Conservation (phyloP, 2,113 vertebrate species). For the Onychostoma macrolepis region DNA sequence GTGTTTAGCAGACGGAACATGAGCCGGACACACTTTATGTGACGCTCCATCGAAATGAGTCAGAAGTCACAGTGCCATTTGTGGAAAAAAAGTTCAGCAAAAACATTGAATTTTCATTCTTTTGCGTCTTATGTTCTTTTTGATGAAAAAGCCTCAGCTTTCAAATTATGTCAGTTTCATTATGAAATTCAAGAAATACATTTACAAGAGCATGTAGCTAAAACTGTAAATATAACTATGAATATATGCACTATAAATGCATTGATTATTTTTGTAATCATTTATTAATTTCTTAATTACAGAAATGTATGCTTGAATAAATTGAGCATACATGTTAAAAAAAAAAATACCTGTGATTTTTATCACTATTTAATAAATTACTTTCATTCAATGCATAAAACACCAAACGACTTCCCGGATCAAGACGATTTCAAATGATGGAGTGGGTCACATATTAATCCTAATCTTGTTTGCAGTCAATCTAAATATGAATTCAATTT, state of each 20-base stretch:
- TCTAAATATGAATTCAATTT: not conserved
- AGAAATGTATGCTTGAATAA: not conserved
- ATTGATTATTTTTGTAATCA: not conserved
- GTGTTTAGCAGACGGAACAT: not conserved
- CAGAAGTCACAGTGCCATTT: not conserved
- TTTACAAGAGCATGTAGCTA: not conserved
- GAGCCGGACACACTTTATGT: too few species aligned
- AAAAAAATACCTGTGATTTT: not conserved
- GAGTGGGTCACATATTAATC: not conserved
- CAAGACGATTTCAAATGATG: not conserved
- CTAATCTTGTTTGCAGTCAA: not conserved
- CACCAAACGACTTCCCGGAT: not conserved
- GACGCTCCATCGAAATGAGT: too few species aligned
- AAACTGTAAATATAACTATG: not conserved
- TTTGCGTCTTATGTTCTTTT: not conserved
- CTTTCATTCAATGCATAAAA: not conserved
- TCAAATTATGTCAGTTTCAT: not conserved
- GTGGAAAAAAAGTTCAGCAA: not conserved
- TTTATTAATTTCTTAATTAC: not conserved
- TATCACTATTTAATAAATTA: not conserved
- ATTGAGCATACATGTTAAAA: too few species aligned
- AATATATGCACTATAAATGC: not conserved
- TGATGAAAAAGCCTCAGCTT: not conserved
- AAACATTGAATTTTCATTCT: not conserved
- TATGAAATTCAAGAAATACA: not conserved